Percentiles rank a stretch among this genome's conserved stretches.
These are phyloP conservation scores for Calliphora vomitoria DNA, from an alignment of 2,888 invertebrate genomes.

Conservation along the genomic window DNA sequence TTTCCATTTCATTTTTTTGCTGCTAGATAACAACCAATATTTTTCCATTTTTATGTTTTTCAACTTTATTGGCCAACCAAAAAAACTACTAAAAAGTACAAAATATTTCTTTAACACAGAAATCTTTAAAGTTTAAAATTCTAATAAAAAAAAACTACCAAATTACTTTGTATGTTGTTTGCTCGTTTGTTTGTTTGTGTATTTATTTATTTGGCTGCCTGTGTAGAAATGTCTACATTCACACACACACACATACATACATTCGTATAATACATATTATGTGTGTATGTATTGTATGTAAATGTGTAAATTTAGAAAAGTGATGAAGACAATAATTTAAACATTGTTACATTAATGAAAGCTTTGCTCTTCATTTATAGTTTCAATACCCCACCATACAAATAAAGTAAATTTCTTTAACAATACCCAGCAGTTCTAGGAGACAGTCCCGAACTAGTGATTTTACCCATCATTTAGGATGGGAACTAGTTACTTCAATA, in stretches of 20 bases:
- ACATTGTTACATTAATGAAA: slow-evolving; percentile 83
- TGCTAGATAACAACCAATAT: slow-evolving; percentile 50
- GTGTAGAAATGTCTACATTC: not conserved
- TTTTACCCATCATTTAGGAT: no score
- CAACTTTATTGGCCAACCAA: slow-evolving; percentile 47
- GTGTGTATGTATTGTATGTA: slow-evolving; percentile 3
- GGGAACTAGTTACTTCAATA: no score
- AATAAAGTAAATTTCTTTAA: slow-evolving; percentile 42
- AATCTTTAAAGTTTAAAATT: slow-evolving; percentile 62
- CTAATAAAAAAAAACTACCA: slow-evolving; percentile 19
- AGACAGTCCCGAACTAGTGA: no score
- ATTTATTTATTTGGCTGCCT: slow-evolving; percentile 55
- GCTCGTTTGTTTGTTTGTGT: slow-evolving; percentile 55
- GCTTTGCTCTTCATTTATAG: slow-evolving; percentile 82
- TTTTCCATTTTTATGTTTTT: slow-evolving; percentile 40
- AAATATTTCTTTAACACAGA: slow-evolving; percentile 45
- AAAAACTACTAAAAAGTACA: not conserved
- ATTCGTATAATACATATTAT: no score
- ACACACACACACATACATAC: no score
- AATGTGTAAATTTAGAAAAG: slow-evolving; percentile 19
- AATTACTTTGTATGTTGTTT: slow-evolving; percentile 70
- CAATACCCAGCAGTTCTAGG: not conserved
- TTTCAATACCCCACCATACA: slow-evolving; percentile 43
- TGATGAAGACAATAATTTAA: slow-evolving; percentile 81
- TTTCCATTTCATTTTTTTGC: not conserved